Base-by-base conservation (phyloP, 2,113 vertebrate species). In the Apodemus speciosus region DNA sequence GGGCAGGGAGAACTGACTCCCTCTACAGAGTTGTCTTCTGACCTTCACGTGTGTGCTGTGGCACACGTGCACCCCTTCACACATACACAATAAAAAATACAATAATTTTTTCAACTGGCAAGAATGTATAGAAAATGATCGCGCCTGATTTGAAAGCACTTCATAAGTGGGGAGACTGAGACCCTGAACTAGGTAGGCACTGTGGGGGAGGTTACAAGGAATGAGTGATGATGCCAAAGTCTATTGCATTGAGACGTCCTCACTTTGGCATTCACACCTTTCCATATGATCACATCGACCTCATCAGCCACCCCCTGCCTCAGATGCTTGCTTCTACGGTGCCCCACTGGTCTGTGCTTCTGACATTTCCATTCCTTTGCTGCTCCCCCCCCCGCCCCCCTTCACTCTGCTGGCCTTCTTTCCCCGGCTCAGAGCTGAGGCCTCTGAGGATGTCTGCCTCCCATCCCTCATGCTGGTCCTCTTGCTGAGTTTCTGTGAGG, bases 121-220 rank as follows among this genome's bases (percentile, higher is more conserved):
- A 90, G 32, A 92, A 81, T 40, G 27, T 68, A 90, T 10, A 94
- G 62, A 49, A 80, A 71, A 76, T 16, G 32, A 71, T 62, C 46
- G 68, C 68, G 32, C 25, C 58, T 77, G 75, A 71, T 14, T 6
- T 32, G 58, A 87, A 93, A 95, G 46, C 40, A 87, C 86, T 89
- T 92, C 51, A 30, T 46, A 89, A 35, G 2, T 58, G 88, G 68
- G 40, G 85, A 95, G 88, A 90, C 72, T n/a, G 90, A 96, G 93
- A 83, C 92, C 43, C 85, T 1, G 43, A 71, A 56, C 58, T 11
- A 75, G 80, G 25, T 0, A 1, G 68, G 38, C 0, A 13, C 73
- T 49, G 9, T 71, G 60, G 6, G 49, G 56, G 16, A 15, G 46
- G 56, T 1, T 13, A 20, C 11, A 60, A 91, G 23, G 72, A 72